Base-by-base conservation (phyloP, 2,797 vertebrate species). In the Melanogrammus aeglefinus region DNA sequence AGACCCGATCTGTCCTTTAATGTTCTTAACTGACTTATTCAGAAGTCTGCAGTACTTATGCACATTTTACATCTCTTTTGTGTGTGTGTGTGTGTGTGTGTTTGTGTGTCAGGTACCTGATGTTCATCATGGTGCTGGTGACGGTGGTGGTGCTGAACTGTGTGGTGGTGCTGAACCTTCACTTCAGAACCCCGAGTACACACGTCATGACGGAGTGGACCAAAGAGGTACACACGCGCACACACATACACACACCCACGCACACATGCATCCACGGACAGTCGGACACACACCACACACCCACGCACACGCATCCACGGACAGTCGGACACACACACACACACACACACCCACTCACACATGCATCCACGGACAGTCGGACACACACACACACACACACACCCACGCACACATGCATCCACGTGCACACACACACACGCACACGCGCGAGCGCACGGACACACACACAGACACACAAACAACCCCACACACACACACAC, bases 101-200 rank as follows among this genome's bases (percentile, higher is more conserved):
- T 80, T 70, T 80, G 44, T 82, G 29, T 77, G 2, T 12, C 90
- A 99, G 97, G 91, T 99, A 98, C 76, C 91, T 99, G 87, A 97
- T 98, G 91, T 99, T 99, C 71, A 96, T 97, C 89, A 99, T 99
- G 97, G 93, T 97, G 69, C 86, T 99, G 87, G 97, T 99, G 82
- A 95, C 97, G 0, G 92, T 96, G 0, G 96, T 97, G 44, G 96
- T 98, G 78, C 85, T 98, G 78, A 96, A 96, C 88, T 96, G 95
- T 0, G 96, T 98, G 0, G 92, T 98, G 35, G 96, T 98, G 72
- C 95, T 99, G 79, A 99, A 99, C 86, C 94, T 98, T 86, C 98
- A 99, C 90, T 99, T 98, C 88, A 95, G 98, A 71, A 97, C 96
- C 0, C 97, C 97, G 72, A 99, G 97, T 91, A 99, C 97, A 0